These are phyloP conservation scores for Dicranocentrus wangi DNA, from an alignment of 2,888 invertebrate species.

Conservation along the genomic window DNA sequence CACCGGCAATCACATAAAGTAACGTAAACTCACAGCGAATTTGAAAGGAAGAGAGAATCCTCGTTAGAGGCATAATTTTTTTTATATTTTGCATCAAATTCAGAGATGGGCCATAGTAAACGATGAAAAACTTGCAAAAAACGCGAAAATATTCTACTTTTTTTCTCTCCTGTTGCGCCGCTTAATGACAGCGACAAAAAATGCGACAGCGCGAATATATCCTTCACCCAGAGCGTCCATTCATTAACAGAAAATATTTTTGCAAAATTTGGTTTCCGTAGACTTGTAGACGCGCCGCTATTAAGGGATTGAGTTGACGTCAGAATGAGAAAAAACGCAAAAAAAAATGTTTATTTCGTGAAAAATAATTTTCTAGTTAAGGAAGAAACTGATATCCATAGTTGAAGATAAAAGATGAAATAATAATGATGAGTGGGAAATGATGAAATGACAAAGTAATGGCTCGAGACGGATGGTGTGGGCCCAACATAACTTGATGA, in stretches of 20 bases:
- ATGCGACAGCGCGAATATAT: neutral
- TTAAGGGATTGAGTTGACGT: constrained; percentile 23
- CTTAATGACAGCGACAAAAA: constrained; percentile 2
- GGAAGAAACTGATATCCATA: constrained; percentile 17
- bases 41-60: constrained; percentile 15
- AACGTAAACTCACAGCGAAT: neutral
- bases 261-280: neutral
- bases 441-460: constrained; percentile 21
- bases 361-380: constrained; percentile 30
- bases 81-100: neutral
- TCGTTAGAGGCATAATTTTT: constrained; percentile 19
- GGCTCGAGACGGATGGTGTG: neutral
- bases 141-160: constrained; percentile 1
- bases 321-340: constrained; percentile 26
- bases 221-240: neutral
- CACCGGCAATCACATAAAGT: constrained; percentile 34
- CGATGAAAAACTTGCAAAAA: constrained; percentile 3
- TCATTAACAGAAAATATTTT: neutral
- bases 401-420: neutral
- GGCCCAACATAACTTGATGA: constrained; percentile 13
- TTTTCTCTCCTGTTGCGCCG: too few relatives aligned
- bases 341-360: constrained; percentile 31
- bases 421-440: constrained; percentile 20
- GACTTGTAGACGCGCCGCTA: neutral
- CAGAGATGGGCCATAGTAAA: neutral